These are phyloP conservation scores for Cosmorhoe ocellata DNA, from an alignment of 2,888 invertebrate species.

Conservation along the genomic window DNA sequence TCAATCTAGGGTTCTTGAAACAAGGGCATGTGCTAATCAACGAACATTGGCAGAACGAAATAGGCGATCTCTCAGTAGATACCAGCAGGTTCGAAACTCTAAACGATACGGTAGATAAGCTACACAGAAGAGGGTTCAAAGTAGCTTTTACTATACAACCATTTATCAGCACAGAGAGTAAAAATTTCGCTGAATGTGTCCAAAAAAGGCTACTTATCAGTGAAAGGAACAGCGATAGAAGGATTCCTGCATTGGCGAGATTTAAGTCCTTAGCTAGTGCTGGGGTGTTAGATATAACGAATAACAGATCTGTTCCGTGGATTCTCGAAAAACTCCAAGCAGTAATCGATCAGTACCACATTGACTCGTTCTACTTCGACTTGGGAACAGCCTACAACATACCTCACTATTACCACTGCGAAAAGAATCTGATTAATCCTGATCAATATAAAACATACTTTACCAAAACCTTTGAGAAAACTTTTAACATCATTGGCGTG, in stretches of 20 bases:
- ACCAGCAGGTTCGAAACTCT: slow-evolving; percentile 88
- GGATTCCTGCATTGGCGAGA: slow-evolving; percentile 91
- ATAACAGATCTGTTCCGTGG: slow-evolving; percentile 91
- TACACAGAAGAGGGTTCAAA: slow-evolving; percentile 92
- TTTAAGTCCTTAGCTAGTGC: slow-evolving; percentile 92
- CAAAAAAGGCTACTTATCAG: slow-evolving; percentile 88
- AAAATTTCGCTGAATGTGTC: slow-evolving; percentile 91
- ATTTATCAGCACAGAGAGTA: slow-evolving; percentile 93
- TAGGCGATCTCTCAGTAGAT: slow-evolving; percentile 94
- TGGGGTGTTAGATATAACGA: slow-evolving; percentile 93
- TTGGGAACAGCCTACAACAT: slow-evolving; percentile 92
- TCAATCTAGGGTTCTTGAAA: slow-evolving; percentile 88
- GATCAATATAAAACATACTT: slow-evolving; percentile 92
- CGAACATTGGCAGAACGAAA: slow-evolving; percentile 91
- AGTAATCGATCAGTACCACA: slow-evolving; percentile 87
- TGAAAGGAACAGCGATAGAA: slow-evolving; percentile 89
- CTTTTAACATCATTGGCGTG: slow-evolving; percentile 88
- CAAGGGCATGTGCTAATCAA: slow-evolving; percentile 91
- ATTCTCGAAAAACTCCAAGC: slow-evolving; percentile 86
- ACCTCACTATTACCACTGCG: slow-evolving; percentile 92
- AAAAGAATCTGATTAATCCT: slow-evolving; percentile 88
- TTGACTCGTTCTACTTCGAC: slow-evolving; percentile 93
- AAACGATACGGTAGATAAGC: slow-evolving; percentile 89
- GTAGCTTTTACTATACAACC: slow-evolving; percentile 95
- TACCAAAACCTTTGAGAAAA: slow-evolving; percentile 84